phyloP scores from a whole-genome alignment of 2,113 vertebrate species.

The Thalassarche chlororhynchos region DNA sequence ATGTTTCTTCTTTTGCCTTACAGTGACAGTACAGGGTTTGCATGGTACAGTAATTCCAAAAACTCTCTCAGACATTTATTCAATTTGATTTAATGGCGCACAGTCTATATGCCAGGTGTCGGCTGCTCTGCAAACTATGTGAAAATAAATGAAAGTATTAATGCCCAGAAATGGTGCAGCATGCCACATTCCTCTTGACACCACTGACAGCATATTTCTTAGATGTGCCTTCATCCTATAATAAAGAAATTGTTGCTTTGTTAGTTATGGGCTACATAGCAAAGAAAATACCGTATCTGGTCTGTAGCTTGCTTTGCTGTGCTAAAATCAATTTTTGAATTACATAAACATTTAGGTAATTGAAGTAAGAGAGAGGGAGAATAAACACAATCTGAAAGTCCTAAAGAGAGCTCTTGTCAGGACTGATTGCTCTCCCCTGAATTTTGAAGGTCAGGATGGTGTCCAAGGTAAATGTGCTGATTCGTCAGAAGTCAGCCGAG shows the following conservation, averaged over 20 bases:
- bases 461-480: neutral
- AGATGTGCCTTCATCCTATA: neutral
- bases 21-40: neutral
- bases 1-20: neutral
- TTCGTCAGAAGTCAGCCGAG: neutral
- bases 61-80: neutral
- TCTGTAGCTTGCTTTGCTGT: neutral
- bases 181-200: neutral
- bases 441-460: neutral
- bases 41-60: neutral
- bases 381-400: neutral
- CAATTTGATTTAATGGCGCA: neutral
- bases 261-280: neutral
- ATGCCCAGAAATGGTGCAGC: neutral
- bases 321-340: neutral
- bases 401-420: neutral
- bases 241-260: neutral
- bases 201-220: neutral
- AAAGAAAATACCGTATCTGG: neutral
- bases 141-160: neutral
- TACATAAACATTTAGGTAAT: neutral
- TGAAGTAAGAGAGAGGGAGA: neutral
- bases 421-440: neutral
- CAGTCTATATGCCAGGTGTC: neutral
- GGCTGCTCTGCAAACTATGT: neutral